Evolutionary conservation across 2,888 invertebrate genomes (phyloP).

Genomic region (Notodonta ziczac): DNA sequence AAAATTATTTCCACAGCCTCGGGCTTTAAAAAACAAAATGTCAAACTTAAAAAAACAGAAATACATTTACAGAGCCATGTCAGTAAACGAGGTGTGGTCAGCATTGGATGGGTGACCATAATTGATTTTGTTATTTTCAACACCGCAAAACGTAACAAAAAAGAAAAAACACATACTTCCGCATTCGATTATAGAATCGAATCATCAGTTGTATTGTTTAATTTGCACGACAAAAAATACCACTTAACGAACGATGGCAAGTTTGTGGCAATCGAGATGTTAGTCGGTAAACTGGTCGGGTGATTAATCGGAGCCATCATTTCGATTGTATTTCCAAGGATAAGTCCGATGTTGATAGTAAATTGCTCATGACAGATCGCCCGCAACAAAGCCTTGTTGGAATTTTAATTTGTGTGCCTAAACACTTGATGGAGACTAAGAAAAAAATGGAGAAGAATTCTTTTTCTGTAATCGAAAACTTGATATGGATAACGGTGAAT

Average conservation of each 20-base stretch:
- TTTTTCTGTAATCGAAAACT: neutral
- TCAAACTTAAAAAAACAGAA: constrained; percentile 9
- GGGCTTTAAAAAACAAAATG: constrained; percentile 1
- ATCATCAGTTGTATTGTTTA: constrained; percentile 27
- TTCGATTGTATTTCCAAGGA: constrained; percentile 34
- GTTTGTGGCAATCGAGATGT: constrained; percentile 10
- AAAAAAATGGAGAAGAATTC: neutral
- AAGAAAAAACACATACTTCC: constrained; percentile 44
- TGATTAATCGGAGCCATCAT: constrained; percentile 38
- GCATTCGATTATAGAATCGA: constrained; percentile 47
- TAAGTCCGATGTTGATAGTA: constrained; percentile 39
- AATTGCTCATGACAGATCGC: constrained; percentile 46
- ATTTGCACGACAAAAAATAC: constrained; percentile 29
- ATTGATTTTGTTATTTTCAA: constrained; percentile 29
- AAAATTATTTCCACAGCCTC: neutral
- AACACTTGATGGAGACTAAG: constrained; percentile 35
- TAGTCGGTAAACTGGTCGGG: constrained; percentile 26
- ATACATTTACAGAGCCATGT: neutral
- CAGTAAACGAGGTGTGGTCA: constrained; percentile 18
- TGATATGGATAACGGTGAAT: neutral
- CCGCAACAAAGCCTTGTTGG: constrained; percentile 40
- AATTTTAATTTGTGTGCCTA: constrained; percentile 44
- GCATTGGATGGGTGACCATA: constrained; percentile 21
- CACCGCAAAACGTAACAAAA: constrained; percentile 26
- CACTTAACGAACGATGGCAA: constrained; percentile 25